Conservation (phyloP, 2,797 vertebrate species). For the Cyclopterus lumpus region DNA sequence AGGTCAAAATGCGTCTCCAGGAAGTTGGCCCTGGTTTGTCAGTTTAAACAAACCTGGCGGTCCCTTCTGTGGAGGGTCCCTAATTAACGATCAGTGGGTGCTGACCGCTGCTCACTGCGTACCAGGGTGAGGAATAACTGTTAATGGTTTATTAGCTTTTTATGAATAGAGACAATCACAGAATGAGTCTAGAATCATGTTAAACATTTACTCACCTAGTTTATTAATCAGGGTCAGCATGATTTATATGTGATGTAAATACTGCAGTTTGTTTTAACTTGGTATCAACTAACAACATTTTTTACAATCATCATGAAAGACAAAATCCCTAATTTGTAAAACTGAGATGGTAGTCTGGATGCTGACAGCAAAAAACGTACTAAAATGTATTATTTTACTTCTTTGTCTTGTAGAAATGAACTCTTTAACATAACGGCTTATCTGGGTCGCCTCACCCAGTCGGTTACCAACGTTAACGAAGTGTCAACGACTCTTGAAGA, state of each 20-base stretch:
- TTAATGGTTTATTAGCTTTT: no score
- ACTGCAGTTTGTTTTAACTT: no score
- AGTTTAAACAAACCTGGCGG: fast-evolving
- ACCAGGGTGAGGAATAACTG: fast-evolving
- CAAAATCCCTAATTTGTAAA: neutral
- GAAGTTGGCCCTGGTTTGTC: conserved; percentile 59
- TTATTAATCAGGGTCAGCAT: no score
- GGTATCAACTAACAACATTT: no score
- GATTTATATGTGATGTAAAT: no score
- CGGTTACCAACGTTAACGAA: neutral
- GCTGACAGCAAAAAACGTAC: neutral
- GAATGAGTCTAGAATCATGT: no score
- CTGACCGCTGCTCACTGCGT: conserved; percentile 59
- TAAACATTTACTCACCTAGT: no score
- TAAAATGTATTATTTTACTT: neutral
- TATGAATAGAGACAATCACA: no score
- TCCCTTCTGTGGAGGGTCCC: conserved; percentile 40
- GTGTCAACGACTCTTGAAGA: fast-evolving
- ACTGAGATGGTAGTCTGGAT: neutral
- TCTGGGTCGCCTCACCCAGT: conserved; percentile 32
- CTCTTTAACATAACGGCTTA: fast-evolving
- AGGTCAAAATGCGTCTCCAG: fast-evolving
- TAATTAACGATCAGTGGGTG: conserved; percentile 51
- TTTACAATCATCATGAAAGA: no score
- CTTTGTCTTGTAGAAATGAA: neutral